Base-by-base conservation (phyloP, 2,113 vertebrate species). In the Microtus richardsoni region DNA sequence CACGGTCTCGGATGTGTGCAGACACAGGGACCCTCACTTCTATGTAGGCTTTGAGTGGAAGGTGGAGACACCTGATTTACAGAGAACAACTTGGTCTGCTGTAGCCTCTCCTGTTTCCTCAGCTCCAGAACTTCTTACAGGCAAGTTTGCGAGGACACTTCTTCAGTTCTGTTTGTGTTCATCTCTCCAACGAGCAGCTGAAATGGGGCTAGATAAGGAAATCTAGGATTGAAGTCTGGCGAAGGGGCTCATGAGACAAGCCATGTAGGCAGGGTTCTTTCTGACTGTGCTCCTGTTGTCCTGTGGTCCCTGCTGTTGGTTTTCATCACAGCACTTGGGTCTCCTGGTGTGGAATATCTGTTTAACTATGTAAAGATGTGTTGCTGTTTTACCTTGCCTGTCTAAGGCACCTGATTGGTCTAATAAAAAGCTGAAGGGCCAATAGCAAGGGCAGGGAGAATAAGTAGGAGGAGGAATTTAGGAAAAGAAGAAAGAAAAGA, bases 271-370 rank as follows among this genome's bases (percentile, higher is more conserved):
- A 84, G 93, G 92, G 93, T 98, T 97, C 94, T 83, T 97, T 97
- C 96, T 96, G 96, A 87, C 95, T 96, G 92, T 97, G 64, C 91
- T 95, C 90, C 58, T 95, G 84, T 94, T 97, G 95, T 75, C 92
- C 70, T 92, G 22, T 94, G 95, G 97, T 96, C 85, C 94, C 77
- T 88, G 74, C 88, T 97, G 90, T 95, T 97, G 64, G 85, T 91
- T 97, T 98, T 97, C 97, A 95, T 93, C 0, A 6, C 86, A 96
- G 58, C 70, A 89, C 64, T 94, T 7, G 88, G 93, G 89, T 71
- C 68, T 16, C 70, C 70, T 71, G 70, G 1, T 71, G 70, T 14
- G 36, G 33, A 70, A n/a, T n/a, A 71, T 39, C 33, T 17, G 30
- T 68, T 71, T 33, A 71, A n/a, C 70, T 71, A n/a, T 71, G 70